Evolutionary conservation across 1,140 invertebrate species (phyloP), one percentile per base, ranked within the genome.

Genomic region (Aplysia californica): DNA sequence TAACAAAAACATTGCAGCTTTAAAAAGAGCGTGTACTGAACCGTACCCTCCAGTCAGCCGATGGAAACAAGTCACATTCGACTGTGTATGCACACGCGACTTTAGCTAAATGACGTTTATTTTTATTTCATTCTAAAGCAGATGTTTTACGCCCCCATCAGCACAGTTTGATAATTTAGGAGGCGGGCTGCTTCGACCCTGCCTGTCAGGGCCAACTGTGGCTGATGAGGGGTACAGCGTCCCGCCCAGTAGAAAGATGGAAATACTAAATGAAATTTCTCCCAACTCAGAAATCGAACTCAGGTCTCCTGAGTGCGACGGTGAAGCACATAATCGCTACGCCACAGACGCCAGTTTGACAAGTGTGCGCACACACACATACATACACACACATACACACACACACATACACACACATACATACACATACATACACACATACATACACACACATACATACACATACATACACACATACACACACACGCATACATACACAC

Each of bases 401-500:
- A n/a, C n/a, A n/a, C n/a, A n/a, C n/a, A n/a, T n/a, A n/a, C n/a
- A 61, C 58, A 61, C 23, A 61, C 58, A 61, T 29, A 61, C 23
- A 61, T 29, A 61, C 23, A 61, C 58, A 61, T 61, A 61, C 58
- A 61, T 61, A 61, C 58, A 61, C 29, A 61, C 58, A 26, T 26
- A 61, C 58, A 61, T 61, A 61, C 58, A 61, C 29, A 61, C 58
- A 61, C 29, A 61, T 26, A 61, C 29, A 61, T 29, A 61, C 29
- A 61, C 58, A 61, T 61, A 61, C 58, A 61, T 61, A 26, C 58
- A 61, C 29, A 61, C 23, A 61, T 61, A 61, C 58, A 61, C 29
- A 61, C 23, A 61, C 29, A 61, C 58, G 29, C 29, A 61, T 61
- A 61, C 29, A 61, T 61, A 26, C 23, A 61, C 29, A 15, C 10